Percentiles rank a stretch among this genome's conserved stretches.
Conservation (phyloP, 2,888 invertebrate species). For the Lithophane socia region DNA sequence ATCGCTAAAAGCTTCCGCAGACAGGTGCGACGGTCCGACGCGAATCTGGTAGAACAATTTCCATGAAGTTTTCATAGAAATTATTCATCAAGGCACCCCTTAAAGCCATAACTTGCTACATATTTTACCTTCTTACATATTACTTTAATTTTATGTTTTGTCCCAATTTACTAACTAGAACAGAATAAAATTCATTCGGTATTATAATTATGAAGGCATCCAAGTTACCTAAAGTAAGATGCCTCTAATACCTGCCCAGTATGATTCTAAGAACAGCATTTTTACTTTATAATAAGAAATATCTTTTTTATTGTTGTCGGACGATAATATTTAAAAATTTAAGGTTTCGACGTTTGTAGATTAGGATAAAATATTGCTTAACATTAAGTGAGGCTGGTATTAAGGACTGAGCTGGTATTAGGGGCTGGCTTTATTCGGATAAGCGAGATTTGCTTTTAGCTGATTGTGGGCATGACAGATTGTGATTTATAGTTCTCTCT, state of each 20-base stretch:
- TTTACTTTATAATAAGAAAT: neutral
- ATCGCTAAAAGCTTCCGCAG: too few relatives aligned
- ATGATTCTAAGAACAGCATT: too few relatives aligned
- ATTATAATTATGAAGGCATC: neutral
- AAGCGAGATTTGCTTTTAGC: constrained; percentile 53
- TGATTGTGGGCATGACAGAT: constrained; percentile 49
- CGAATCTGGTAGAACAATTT: too few relatives aligned
- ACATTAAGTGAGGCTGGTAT: neutral
- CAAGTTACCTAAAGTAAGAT: neutral
- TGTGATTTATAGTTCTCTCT: constrained; percentile 40
- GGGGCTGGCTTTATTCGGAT: neutral
- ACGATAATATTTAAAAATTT: neutral
- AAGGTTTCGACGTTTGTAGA: neutral
- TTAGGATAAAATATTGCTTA: neutral
- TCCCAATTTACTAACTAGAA: neutral
- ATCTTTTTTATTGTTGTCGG: neutral
- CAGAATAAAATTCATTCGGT: neutral
- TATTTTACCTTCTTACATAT: too few relatives aligned
- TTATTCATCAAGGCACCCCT: too few relatives aligned
- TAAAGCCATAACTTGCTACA: too few relatives aligned
- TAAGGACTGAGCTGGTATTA: neutral
- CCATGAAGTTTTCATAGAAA: too few relatives aligned
- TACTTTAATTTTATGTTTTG: neutral
- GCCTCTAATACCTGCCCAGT: neutral
- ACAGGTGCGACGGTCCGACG: too few relatives aligned